Evolutionary conservation across 1,140 invertebrate genomes (phyloP).

Genomic region (Tetramorium parvispinum): DNA sequence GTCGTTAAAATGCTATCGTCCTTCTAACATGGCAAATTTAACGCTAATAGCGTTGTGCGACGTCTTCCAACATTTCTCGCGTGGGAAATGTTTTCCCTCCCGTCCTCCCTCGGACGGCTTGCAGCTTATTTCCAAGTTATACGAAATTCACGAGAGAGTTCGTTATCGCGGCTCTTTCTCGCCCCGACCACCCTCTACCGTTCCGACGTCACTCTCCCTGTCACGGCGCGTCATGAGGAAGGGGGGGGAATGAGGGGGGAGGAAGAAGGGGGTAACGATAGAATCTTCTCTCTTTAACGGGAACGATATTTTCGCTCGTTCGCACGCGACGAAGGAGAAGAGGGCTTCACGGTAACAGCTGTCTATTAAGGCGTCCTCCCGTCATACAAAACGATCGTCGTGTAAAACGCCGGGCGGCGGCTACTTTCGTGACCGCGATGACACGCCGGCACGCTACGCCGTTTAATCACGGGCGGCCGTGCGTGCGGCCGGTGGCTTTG

Average conservation of each 20-base stretch:
- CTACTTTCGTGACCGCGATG: slow-evolving; percentile 67
- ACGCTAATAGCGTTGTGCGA: not conserved
- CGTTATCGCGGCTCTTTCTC: slow-evolving; percentile 29
- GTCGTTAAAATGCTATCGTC: not conserved
- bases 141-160: slow-evolving; percentile 42
- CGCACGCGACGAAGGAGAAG: not conserved
- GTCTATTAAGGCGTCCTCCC: slow-evolving; percentile 6
- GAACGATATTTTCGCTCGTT: slow-evolving; percentile 15
- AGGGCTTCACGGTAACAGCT: not conserved
- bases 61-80: not conserved
- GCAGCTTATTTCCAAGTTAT: slow-evolving; percentile 14
- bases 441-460: slow-evolving; percentile 48
- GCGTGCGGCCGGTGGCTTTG: slow-evolving; percentile 51
- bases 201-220: slow-evolving; percentile 9
- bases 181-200: not conserved
- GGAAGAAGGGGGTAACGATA: too few relatives aligned
- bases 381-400: slow-evolving; percentile 4
- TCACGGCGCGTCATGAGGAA: not conserved
- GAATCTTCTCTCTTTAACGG: slow-evolving; percentile 2
- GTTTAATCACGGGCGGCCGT: slow-evolving; percentile 56
- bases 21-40: slow-evolving; percentile 4
- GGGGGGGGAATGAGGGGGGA: not conserved
- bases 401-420: slow-evolving; percentile 14
- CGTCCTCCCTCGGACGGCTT: slow-evolving; percentile 1
- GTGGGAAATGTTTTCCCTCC: slow-evolving; percentile 11